Base-by-base conservation (phyloP, 2,797 vertebrate genomes). In the Morelia viridis region DNA sequence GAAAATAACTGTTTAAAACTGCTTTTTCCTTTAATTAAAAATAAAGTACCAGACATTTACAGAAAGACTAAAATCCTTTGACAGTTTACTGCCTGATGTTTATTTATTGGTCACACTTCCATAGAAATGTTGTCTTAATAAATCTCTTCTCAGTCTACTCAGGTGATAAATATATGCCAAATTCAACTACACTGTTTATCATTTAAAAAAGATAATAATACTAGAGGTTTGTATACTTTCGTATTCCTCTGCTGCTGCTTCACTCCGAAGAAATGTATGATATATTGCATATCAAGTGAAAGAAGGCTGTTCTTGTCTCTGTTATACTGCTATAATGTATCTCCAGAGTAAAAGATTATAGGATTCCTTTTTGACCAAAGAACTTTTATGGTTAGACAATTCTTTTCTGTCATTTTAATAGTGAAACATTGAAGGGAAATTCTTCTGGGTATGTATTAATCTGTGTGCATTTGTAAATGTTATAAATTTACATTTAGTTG, bases 121-220 rank as follows among this genome's bases (percentile, higher is more conserved):
- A 62, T 86, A 89, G 93, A 93, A 71, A 92, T 88, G 46, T 88
- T 95, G 68, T 89, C 96, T 92, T 91, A 94, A 93, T 94, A 95
- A 96, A 96, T 94, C 65, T 95, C 65, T 71, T 96, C 89, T 94
- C 50, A 46, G 87, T 92, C 15, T 93, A 91, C 7, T 58, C 89
- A 94, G 85, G 91, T 95, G 93, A 94, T 95, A 95, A 96, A 96
- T 92, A 84, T 31, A 86, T 93, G 91, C 91, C 94, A 62, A 89
- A 46, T 88, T 83, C 4, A 17, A 22, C 31, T 35, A 0, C 41
- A 90, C 61, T 95, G 87, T 95, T 95, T 95, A 96, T 95, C 93
- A 93, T 94, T 95, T 92, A 68, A 26, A 58, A 94, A 35, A 58
- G 68, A 88, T 41, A 41, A 41, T 41, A 41, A 88, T 80, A 60